These are phyloP conservation scores for Oedothorax gibbosus DNA, from an alignment of 1,140 invertebrate species.

Conservation along the genomic window DNA sequence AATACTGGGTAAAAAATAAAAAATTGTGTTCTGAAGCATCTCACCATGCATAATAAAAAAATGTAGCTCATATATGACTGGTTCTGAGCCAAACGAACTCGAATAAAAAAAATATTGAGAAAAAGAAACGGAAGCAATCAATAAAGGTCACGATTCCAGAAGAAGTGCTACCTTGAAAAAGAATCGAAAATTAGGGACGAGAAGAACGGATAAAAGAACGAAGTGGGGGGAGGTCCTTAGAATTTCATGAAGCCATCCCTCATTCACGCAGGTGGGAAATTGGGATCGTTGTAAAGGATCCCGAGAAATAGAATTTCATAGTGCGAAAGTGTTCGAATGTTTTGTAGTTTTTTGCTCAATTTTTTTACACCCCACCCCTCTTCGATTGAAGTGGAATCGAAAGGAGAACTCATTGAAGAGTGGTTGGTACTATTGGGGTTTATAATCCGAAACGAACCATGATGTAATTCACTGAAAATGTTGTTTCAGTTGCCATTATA, in stretches of 20 bases:
- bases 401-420: constrained; percentile 21
- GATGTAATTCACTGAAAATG: too few relatives aligned
- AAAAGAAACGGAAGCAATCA: constrained; percentile 44
- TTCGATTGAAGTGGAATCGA: constrained; percentile 19
- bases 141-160: constrained; percentile 34
- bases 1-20: too few relatives aligned
- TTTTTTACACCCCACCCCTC: not conserved
- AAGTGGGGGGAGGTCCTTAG: constrained; percentile 42
- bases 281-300: constrained; percentile 27
- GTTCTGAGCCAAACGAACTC: too few relatives aligned
- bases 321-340: constrained; percentile 30
- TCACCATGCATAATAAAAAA: too few relatives aligned
- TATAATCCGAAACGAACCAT: too few relatives aligned
- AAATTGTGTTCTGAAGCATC: too few relatives aligned
- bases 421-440: constrained; percentile 20
- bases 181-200: not conserved
- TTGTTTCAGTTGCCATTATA: too few relatives aligned
- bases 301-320: constrained; percentile 53
- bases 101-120: too few relatives aligned
- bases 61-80: too few relatives aligned
- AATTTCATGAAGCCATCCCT: constrained; percentile 51
- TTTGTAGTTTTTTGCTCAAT: not conserved
- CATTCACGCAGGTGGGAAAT: constrained; percentile 39
- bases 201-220: not conserved
- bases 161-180: constrained; percentile 13